Percentiles rank a stretch among this genome's conserved stretches.
These are phyloP conservation scores for Parus major DNA, from an alignment of 2,113 vertebrate species.

Conservation along the genomic window DNA sequence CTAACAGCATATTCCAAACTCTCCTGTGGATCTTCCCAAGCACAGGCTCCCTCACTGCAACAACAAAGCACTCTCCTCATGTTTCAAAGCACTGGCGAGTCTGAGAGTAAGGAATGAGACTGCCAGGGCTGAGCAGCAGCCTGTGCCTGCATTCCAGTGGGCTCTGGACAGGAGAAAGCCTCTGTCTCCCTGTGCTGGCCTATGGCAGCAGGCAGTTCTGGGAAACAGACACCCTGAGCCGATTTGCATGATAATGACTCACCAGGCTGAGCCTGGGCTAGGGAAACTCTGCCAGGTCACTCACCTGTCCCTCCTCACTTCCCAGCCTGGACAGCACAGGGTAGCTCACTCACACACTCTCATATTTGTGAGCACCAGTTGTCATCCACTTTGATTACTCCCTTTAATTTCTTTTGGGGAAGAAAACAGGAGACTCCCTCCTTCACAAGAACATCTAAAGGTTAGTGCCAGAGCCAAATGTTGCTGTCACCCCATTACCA, in stretches of 20 bases:
- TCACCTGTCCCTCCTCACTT: background rate
- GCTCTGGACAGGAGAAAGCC: background rate
- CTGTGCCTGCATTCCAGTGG: slow-evolving; percentile 36
- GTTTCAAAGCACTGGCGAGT: slow-evolving; percentile 35
- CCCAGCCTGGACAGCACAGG: background rate
- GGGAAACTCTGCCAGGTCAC: background rate
- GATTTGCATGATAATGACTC: background rate
- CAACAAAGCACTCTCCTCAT: slow-evolving; percentile 28
- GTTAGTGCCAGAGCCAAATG: background rate
- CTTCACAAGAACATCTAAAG: background rate
- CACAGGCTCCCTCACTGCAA: background rate
- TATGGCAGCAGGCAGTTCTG: background rate
- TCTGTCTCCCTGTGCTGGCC: background rate
- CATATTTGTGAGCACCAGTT: background rate
- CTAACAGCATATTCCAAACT: background rate
- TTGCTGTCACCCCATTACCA: background rate
- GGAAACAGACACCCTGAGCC: background rate
- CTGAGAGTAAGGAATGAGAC: background rate
- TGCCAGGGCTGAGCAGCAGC: slow-evolving; percentile 13
- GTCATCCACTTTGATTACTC: background rate
- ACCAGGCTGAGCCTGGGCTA: background rate
- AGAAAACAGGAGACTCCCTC: background rate
- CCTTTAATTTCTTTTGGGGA: background rate
- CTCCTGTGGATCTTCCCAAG: background rate
- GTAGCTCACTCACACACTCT: background rate